Base-by-base conservation (phyloP, 2,113 vertebrate genomes). In the Thunnus maccoyii region DNA sequence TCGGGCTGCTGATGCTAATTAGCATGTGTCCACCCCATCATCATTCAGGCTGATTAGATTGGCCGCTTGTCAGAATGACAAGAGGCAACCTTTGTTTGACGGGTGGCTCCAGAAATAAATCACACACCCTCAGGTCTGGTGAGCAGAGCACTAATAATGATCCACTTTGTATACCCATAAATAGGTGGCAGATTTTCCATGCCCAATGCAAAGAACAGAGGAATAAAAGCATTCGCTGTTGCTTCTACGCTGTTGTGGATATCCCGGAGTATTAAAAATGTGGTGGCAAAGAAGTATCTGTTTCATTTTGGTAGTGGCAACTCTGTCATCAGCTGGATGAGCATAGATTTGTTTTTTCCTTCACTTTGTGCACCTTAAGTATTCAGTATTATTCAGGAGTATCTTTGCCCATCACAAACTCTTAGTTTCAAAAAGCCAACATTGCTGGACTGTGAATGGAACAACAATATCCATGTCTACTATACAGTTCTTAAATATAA, bases 21-120 rank as follows among this genome's bases (percentile, higher is more conserved):
- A 93, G 77, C 85, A 86, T 44, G 77, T 72, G 80, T 86, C 91
- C 70, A 30, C 66, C 76, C 76, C 52, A 20, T 85, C 84, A 73
- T 83, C 73, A 61, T 70, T 86, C 64, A 86, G 54, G 27, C 67
- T 78, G 93, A 89, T 90, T 85, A 60, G 71, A 88, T 83, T 70
- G 74, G 76, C 69, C 10, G 54, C 80, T 76, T 79, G 72, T 80
- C 82, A 61, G 44, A 82, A 72, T 72, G 71, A 85, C 73, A 82
- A 65, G 55, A 82, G 56, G 68, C 63, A 65, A 82, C 82, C 82
- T 85, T 79, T 83, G 56, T 78, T 54, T 83, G 85, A 81, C 18
- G n/a, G 41, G 61, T 22, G 46, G 46, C 48, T 74, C 67, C 69
- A 70, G 80, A 74, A 90, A 82, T 77, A 78, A 76, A 82, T 78